Evolutionary conservation across 2,888 invertebrate genomes (phyloP).

Genomic region (Archaeoteleia sp.): DNA sequence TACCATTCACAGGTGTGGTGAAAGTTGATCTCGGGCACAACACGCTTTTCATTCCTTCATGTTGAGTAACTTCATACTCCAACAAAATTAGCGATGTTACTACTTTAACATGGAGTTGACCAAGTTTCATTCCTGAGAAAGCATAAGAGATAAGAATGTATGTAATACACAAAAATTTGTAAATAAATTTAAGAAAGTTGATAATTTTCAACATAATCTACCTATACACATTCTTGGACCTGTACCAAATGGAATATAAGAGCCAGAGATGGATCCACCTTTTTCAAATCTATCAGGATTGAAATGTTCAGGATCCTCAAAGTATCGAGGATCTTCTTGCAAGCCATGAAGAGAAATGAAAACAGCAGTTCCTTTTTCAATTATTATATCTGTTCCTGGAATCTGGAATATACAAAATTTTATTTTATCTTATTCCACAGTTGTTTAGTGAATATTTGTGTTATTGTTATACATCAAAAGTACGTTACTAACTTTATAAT

Average conservation of each 20-base stretch:
- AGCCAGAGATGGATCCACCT: conserved; percentile 58
- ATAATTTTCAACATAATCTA: too few relatives aligned
- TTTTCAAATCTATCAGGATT: conserved; percentile 65
- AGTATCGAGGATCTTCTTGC: conserved; percentile 63
- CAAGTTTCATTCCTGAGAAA: conserved; percentile 59
- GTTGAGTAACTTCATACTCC: conserved; percentile 63
- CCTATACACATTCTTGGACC: conserved; percentile 66
- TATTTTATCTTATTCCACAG: too few relatives aligned
- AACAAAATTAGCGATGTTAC: conserved; percentile 62
- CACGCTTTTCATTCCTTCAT: conserved; percentile 53
- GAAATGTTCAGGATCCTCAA: conserved; percentile 59
- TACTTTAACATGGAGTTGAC: conserved; percentile 66
- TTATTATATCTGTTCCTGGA: conserved; percentile 63
- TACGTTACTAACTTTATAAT: conserved; percentile 60
- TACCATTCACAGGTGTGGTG: conserved; percentile 65
- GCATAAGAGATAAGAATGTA: too few relatives aligned
- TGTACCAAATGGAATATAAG: conserved; percentile 68
- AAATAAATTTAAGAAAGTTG: too few relatives aligned
- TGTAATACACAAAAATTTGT: too few relatives aligned
- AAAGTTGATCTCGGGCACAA: conserved; percentile 65
- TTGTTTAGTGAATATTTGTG: too few relatives aligned
- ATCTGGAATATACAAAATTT: conserved; percentile 54
- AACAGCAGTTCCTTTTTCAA: conserved; percentile 67
- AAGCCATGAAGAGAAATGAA: conserved; percentile 67
- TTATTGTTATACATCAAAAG: neutral